phyloP scores from a whole-genome alignment of 2,888 invertebrate species.

The Cacoxenus indagator region DNA sequence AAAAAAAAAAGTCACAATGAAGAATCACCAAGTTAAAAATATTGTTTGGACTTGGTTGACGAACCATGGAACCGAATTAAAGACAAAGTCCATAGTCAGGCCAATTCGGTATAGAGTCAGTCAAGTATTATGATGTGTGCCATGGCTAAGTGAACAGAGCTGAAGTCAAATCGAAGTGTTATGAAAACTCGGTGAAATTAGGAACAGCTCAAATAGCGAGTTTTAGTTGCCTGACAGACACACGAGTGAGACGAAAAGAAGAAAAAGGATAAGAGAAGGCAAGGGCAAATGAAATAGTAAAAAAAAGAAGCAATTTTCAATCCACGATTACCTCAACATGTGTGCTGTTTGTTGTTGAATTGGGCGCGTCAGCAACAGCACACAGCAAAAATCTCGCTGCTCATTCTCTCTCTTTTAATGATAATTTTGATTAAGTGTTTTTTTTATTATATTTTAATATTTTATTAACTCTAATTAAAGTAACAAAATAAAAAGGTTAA shows the following conservation, averaged over 20 bases:
- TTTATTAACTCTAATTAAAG: too few species aligned
- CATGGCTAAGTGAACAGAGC: background rate
- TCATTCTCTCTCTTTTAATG: background rate
- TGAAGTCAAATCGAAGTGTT: background rate
- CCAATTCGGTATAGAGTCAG: background rate
- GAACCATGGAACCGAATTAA: background rate
- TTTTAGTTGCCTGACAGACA: background rate
- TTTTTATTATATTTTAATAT: background rate
- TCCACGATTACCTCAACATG: conserved; percentile 1
- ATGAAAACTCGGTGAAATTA: background rate
- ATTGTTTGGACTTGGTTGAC: too few species aligned
- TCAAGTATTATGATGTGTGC: conserved; percentile 16
- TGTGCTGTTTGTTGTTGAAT: conserved; percentile 26
- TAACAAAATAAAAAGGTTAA: too few species aligned
- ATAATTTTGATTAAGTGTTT: background rate
- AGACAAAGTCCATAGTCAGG: background rate
- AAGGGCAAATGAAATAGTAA: background rate
- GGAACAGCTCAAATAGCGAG: background rate
- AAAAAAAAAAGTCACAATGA: background rate
- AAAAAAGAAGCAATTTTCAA: background rate
- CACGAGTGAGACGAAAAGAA: background rate
- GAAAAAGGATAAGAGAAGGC: background rate
- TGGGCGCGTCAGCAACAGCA: background rate
- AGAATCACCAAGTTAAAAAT: background rate
- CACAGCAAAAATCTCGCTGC: background rate